A percentile compares a stretch with the other conserved stretches of the same genome.
Evolutionary conservation across 2,888 invertebrate genomes (phyloP).

Genomic region (Stenchaetothrips biformis): DNA sequence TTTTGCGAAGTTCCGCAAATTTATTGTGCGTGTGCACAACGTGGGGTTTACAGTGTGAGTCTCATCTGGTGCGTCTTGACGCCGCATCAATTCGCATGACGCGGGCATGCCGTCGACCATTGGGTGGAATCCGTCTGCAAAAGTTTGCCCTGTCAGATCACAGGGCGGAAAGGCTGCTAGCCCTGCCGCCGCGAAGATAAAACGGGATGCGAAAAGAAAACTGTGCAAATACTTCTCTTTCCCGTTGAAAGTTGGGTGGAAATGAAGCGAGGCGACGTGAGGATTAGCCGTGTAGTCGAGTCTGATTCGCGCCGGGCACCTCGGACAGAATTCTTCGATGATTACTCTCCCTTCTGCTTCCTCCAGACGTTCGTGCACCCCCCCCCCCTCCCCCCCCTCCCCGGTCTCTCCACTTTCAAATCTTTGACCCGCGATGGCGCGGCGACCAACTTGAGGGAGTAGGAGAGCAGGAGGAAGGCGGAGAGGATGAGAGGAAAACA

Average conservation of each 20-base stretch:
- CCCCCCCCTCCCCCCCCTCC: background rate
- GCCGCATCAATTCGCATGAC: too few species aligned
- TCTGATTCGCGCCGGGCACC: background rate
- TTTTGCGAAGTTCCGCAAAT: too few species aligned
- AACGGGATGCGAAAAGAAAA: background rate
- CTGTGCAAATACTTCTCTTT: background rate
- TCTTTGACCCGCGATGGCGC: background rate
- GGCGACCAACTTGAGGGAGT: background rate
- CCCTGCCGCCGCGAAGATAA: too few species aligned
- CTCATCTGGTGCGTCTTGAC: too few species aligned
- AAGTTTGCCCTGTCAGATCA: too few species aligned
- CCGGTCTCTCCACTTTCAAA: constrained; percentile 1
- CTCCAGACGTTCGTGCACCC: background rate
- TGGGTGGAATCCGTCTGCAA: too few species aligned
- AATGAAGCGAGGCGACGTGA: background rate
- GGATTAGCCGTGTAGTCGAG: background rate
- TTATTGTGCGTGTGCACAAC: too few species aligned
- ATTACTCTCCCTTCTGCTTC: background rate
- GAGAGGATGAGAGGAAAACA: constrained; percentile 2
- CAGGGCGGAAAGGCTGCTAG: too few species aligned
- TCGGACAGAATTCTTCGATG: background rate
- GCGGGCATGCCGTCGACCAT: too few species aligned
- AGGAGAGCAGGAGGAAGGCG: background rate
- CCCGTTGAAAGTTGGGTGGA: background rate
- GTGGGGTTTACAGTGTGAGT: too few species aligned